These are phyloP conservation scores for Drosophila nasuta DNA, from an alignment of 1,140 invertebrate species.

Conservation along the genomic window DNA sequence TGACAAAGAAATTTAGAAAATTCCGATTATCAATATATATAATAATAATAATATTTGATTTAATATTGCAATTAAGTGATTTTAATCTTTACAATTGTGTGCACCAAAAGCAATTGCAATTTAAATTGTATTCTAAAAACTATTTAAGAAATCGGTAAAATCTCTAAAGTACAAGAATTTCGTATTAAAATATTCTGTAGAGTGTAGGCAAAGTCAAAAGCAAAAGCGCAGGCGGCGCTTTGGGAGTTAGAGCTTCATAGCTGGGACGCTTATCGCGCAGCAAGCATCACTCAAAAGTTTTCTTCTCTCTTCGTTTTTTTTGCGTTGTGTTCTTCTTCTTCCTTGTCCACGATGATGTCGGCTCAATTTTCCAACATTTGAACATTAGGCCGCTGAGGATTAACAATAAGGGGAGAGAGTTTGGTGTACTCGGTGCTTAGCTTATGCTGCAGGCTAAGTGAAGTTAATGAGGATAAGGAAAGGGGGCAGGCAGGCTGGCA, in stretches of 20 bases:
- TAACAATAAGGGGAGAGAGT: conserved; percentile 67
- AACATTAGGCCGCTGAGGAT: conserved; percentile 80
- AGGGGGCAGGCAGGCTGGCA: background rate
- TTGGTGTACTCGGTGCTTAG: conserved; percentile 2
- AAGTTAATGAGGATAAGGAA: conserved; percentile 65
- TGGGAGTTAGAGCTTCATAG: conserved; percentile 55
- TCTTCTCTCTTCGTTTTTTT: conserved; percentile 47
- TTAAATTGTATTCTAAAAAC: too few species aligned
- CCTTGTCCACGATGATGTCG: conserved; percentile 52
- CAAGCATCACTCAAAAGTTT: conserved; percentile 81
- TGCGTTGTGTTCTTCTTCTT: conserved; percentile 11
- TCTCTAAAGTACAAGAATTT: too few species aligned
- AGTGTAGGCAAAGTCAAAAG: conserved; percentile 51
- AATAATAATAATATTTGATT: too few species aligned
- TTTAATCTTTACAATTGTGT: too few species aligned
- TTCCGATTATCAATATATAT: too few species aligned
- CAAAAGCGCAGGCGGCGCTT: conserved; percentile 48
- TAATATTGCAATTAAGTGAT: too few species aligned
- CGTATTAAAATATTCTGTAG: conserved; percentile 1
- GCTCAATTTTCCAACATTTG: conserved; percentile 83
- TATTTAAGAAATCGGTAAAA: too few species aligned
- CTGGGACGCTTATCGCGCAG: conserved; percentile 68
- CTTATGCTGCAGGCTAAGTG: conserved; percentile 56
- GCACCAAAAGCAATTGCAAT: too few species aligned
- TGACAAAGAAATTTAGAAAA: too few species aligned